Evolutionary conservation across 53 echinoderm and acorn worm genomes (phyloP).

Genomic region (Echinarachnius parma): DNA sequence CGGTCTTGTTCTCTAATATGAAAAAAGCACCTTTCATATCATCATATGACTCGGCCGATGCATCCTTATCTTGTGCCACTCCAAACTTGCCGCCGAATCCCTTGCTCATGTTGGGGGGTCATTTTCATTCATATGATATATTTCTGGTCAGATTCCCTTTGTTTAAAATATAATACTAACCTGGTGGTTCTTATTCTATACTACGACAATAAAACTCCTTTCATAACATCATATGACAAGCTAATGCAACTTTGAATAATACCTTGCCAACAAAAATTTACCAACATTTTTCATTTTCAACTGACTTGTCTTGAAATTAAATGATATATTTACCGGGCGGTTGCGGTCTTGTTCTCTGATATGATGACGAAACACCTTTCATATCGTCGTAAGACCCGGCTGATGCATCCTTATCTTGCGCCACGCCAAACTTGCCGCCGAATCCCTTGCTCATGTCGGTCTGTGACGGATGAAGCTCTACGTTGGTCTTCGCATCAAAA

Average conservation of each 20-base stretch:
- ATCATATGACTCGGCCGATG: conserved; percentile 68
- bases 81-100: conserved; percentile 98
- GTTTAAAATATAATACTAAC: too few species aligned
- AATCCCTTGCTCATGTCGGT: conserved; percentile 77
- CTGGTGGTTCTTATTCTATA: too few species aligned
- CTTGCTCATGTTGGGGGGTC: conserved; percentile 60
- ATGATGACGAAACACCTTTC: conserved; percentile 65
- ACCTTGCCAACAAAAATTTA: too few species aligned
- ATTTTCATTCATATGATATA: too few species aligned
- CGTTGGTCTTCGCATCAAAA: conserved; percentile 57
- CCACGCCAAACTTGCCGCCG: conserved; percentile 93
- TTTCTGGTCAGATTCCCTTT: too few species aligned
- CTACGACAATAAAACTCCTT: too few species aligned
- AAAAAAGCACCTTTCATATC: conserved; percentile 73
- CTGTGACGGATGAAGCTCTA: conserved; percentile 42
- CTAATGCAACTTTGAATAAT: too few species aligned
- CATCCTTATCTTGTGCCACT: conserved; percentile 63
- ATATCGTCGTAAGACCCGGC: conserved; percentile 76
- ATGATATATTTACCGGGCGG: conserved; percentile 32
- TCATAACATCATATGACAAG: too few species aligned
- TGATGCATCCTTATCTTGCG: conserved; percentile 65
- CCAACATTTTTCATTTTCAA: too few species aligned
- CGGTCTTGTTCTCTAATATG: conserved; percentile 72
- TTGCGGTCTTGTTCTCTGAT: conserved; percentile 67
- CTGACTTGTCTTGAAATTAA: too few species aligned